Conservation (phyloP, 2,797 vertebrate species). For the Galago senegalensis region DNA sequence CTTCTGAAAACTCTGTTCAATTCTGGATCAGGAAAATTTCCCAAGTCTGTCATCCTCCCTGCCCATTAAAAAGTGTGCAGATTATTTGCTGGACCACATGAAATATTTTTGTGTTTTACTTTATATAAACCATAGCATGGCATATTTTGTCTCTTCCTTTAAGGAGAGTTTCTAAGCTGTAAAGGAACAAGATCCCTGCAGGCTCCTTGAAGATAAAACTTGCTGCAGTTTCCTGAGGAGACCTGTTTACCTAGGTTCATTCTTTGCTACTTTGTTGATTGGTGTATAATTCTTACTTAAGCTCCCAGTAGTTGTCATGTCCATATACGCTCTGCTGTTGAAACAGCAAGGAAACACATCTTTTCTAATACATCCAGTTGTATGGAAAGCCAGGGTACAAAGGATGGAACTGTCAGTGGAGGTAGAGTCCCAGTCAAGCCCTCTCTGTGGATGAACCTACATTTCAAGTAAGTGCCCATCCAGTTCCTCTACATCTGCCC, state of each 20-base stretch:
- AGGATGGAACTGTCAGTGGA: neutral
- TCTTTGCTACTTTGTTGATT: neutral
- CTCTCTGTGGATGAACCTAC: neutral
- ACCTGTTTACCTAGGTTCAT: neutral
- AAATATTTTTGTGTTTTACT: neutral
- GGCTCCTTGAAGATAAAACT: neutral
- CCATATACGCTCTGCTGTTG: neutral
- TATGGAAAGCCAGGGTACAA: neutral
- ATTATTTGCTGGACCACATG: conserved; percentile 6
- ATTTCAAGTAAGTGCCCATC: neutral
- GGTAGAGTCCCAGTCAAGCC: neutral
- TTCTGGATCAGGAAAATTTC: conserved; percentile 74
- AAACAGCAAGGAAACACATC: neutral
- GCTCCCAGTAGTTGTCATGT: neutral
- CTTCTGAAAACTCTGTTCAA: conserved; percentile 77
- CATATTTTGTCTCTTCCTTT: neutral
- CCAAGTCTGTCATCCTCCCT: neutral
- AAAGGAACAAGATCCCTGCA: neutral
- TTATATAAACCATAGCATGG: neutral
- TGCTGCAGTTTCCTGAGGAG: neutral
- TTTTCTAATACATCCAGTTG: neutral
- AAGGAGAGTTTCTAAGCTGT: neutral
- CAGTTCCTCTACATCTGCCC: neutral
- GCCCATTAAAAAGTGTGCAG: neutral
- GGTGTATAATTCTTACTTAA: neutral